Evolutionary conservation across 2,888 invertebrate species (phyloP), one percentile per base, ranked within the genome.

Genomic region (Beris chalybata): DNA sequence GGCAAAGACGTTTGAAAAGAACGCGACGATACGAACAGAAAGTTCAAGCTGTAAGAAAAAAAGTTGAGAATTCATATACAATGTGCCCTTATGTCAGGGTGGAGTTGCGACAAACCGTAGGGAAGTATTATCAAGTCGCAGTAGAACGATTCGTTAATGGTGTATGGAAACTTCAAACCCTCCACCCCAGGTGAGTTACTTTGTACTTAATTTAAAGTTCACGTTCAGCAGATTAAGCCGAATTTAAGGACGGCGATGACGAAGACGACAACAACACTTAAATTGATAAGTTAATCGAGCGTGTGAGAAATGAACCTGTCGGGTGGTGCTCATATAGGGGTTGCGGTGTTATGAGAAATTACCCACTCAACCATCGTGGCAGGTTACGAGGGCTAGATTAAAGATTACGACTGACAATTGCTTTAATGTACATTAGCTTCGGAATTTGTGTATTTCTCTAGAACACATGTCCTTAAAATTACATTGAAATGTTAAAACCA

Each of bases 201-300:
- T 38, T 13, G 56, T 52, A 38, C 47, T 61, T 61, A 61, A 61
- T 61, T 61, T 52, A 52, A 38, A 52, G 32, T 32, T 50, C 38
- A 38, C 38, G 9, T 38, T 38, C 38, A 22, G 38, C 9, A 38
- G 38, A 38, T 38, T 38, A 38, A 38, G 9, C 38, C 38, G 38
- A 38, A 38, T 38, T 38, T 38, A 9, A 38, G 9, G 13, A 38
- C 32, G 38, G 5, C 9, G 52, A 50, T 22, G 12, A 15, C 22
- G 15, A 15, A 4, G 50, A 50, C 12, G 31, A 9, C 38, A 12
- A 61, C 50, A 50, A 32, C 61, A 52, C 61, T 61, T 52, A 61
- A 50, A 61, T 61, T 61, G 61, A 61, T 61, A 61, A 61, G 47
- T 61, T 61, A 61, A 61, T 61, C 61, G 61, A 61, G 59, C 48